Base-by-base conservation (phyloP, 1,140 invertebrate species). In the Cryptotermes secundus region DNA sequence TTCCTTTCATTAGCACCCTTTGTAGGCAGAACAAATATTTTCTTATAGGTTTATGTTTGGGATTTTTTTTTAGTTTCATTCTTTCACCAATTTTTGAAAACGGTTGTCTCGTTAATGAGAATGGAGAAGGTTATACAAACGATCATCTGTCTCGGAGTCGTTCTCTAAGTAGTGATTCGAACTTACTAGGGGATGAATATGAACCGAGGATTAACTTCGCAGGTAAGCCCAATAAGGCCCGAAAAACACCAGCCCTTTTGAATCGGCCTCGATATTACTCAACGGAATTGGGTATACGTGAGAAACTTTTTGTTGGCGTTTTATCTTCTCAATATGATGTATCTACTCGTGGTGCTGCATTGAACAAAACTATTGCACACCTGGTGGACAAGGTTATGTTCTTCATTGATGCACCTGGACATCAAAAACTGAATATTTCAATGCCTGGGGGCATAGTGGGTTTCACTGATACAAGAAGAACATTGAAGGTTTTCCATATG, bases 261-360 rank as follows among this genome's bases (percentile, higher is more conserved):
- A 90, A 95, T 49, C 92, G 97, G 12, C 97, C 97, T 2, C 91
- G 97, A 45, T 99, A 97, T 91, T 98, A 97, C 89, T 96, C 96
- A 24, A 97, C 96, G 0, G 97, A 99, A 90, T 92, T 99, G 49
- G 97, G 96, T 3, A 97, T 99, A 81, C 92, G 94, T 80, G 95
- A 97, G 49, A 97, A 97, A 88, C 88, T 98, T n/a, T 95, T 98
- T 87, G 93, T 97, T 34, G 96, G 94, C 4, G 93, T 97, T 79
- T 90, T 97, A 84, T 95, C 95, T 6, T 94, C 93, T 3, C 92
- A 94, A 85, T 92, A 94, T 80, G 93, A 94, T 86, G 91, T 97
- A 14, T 92, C 93, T 84, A 92, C 91, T 79, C 91, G 94, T 84
- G 95, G 93, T 2, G 92, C 95, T 12, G 95, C 95, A 38, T 89